Conservation (phyloP, 2,113 vertebrate genomes). For the Mustela lutreola region DNA sequence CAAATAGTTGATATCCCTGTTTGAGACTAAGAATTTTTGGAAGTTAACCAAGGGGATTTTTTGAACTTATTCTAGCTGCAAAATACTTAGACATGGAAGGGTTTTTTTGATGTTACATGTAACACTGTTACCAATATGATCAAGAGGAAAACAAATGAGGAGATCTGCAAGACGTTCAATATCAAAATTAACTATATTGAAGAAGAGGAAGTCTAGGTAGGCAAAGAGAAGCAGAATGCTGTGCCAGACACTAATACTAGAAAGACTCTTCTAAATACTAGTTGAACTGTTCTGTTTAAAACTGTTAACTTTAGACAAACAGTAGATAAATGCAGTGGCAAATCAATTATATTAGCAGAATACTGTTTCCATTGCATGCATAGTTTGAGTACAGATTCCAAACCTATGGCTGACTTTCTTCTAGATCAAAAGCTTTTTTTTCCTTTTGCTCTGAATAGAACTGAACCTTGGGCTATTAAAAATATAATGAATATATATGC, state of each 20-base stretch:
- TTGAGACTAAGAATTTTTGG: not conserved
- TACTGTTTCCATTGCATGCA: conserved; percentile 71
- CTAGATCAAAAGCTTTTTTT: conserved; percentile 70
- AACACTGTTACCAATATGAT: conserved; percentile 98
- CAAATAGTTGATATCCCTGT: not conserved
- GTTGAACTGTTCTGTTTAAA: conserved; percentile 96
- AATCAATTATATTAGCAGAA: conserved; percentile 87
- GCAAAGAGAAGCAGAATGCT: conserved; percentile 93
- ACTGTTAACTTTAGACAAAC: conserved; percentile 91
- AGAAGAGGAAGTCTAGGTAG: conserved; percentile 95
- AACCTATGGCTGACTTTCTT: conserved; percentile 81
- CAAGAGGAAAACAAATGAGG: conserved; percentile 94
- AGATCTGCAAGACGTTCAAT: conserved; percentile 96
- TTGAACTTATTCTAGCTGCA: conserved; percentile 1
- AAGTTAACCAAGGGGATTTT: conserved; percentile 14
- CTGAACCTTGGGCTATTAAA: not conserved
- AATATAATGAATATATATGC: not conserved
- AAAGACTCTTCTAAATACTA: conserved; percentile 90
- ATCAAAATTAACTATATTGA: conserved; percentile 97
- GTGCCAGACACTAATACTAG: conserved; percentile 89
- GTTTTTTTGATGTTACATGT: conserved; percentile 94
- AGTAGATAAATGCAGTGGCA: conserved; percentile 88
- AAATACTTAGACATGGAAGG: conserved; percentile 98
- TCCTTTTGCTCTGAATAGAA: conserved; percentile 82
- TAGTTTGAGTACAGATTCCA: conserved; percentile 80